A percentile compares a stretch with the other conserved stretches of the same genome.
Evolutionary conservation across 2,888 invertebrate genomes (phyloP).

Genomic region (Hanleya hanleyi): DNA sequence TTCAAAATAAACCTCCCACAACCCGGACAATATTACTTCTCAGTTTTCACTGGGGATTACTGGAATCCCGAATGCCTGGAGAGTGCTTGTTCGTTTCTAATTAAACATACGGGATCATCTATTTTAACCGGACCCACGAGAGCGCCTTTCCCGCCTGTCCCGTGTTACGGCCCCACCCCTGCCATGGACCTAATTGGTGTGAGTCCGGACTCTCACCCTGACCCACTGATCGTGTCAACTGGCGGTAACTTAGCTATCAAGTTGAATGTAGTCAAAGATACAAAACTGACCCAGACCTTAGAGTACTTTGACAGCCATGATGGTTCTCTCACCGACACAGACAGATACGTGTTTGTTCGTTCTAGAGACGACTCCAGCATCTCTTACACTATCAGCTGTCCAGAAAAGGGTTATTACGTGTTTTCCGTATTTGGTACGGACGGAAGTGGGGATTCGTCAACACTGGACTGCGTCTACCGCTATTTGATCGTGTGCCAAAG

Average conservation of each 20-base stretch:
- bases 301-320: not conserved
- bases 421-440: slow-evolving; percentile 35
- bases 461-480: slow-evolving; percentile 30
- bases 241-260: slow-evolving; percentile 28
- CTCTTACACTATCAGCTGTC: slow-evolving; percentile 40
- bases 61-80: slow-evolving; percentile 45
- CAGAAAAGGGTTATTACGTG: slow-evolving; percentile 40
- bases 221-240: not conserved
- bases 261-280: slow-evolving; percentile 21
- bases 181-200: not conserved
- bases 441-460: slow-evolving; percentile 6
- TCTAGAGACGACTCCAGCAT: slow-evolving; percentile 25
- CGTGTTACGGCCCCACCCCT: not conserved
- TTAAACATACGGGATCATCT: slow-evolving; percentile 9
- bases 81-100: slow-evolving; percentile 41
- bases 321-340: slow-evolving; percentile 6
- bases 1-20: slow-evolving; percentile 63
- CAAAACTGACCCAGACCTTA: slow-evolving; percentile 28
- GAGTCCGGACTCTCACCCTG: not conserved
- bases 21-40: slow-evolving; percentile 66
- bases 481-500: slow-evolving; percentile 36
- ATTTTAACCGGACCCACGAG: not conserved
- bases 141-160: not conserved
- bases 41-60: slow-evolving; percentile 48
- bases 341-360: slow-evolving; percentile 32